Evolutionary conservation across 2,797 vertebrate genomes (phyloP), one percentile per base, ranked within the genome.

Genomic region (Varecia variegata): DNA sequence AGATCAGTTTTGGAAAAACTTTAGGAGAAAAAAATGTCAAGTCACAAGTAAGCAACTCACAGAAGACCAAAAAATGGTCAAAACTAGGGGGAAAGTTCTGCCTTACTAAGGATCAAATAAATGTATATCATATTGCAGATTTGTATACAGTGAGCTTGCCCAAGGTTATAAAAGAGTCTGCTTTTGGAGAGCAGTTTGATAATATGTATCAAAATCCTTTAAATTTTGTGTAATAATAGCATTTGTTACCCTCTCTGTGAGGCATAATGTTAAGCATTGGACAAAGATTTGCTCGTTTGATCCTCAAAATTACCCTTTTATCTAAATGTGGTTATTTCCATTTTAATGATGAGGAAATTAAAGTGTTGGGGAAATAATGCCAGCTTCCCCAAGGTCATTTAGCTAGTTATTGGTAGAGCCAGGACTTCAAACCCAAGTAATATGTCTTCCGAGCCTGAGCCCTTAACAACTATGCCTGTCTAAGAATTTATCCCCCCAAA

Each of bases 71-170:
- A 88, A 74, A 56, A 6, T 40, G 43, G 27, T 85, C 56, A 79
- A 82, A 94, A 88, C 35, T 68, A 62, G 20, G 3, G 40, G 32
- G 45, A 35, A 79, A 73, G 27, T 83, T 91, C 77, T 93, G 71
- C n/a, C 93, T 90, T 84, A 80, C 65, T 88, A 85, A 56, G 71
- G 70, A 71, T 70, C 62, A 96, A 79, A 87, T 54, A 88, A 89
- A 81, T 79, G 27, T 43, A 82, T 73, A 56, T 94, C n/a, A 73
- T 40, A 73, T 82, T 86, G 12, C 23, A 91, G 32, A 86, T 82
- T 82, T 95, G 65, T 93, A 67, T 90, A 94, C 95, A 96, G 86
- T 32, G 7, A 88, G 50, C 43, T 93, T 97, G 38, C 67, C 32
- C 47, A 35, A 86, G 14, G 3, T 62, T 93, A 79, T 82, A 60